Evolutionary conservation across 1,140 invertebrate species (phyloP).

Genomic region (Lasaia peninsularis): DNA sequence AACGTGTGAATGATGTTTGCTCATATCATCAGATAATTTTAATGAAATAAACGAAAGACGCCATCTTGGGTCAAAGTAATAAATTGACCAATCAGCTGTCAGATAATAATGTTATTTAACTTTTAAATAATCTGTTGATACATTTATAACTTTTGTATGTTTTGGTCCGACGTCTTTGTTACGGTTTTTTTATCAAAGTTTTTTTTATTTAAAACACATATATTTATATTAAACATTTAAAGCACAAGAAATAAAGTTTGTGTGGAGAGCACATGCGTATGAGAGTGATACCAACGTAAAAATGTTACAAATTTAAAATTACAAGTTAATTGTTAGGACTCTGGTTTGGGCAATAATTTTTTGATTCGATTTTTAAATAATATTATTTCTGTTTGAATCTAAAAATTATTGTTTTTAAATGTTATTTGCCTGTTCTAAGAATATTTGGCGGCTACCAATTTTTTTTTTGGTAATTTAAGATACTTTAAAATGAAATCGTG

Average conservation of each 20-base stretch:
- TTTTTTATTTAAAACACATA: conserved; percentile 6
- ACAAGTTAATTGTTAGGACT: neutral
- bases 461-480: neutral
- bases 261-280: neutral
- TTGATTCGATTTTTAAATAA: no score
- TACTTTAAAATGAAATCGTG: no score
- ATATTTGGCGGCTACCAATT: no score
- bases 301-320: neutral
- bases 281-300: neutral
- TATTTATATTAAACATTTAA: conserved; percentile 7
- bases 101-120: no score
- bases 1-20: neutral
- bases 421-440: no score
- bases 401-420: no score
- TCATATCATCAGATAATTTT: neutral
- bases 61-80: neutral
- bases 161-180: neutral
- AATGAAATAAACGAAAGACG: neutral
- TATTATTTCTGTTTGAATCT: no score
- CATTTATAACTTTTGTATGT: neutral
- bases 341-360: no score
- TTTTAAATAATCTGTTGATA: neutral
- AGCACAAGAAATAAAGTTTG: conserved; percentile 4
- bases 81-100: no score
- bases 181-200: neutral